Evolutionary conservation across 1,140 invertebrate species (phyloP), one percentile per base, ranked within the genome.

Genomic region (Pemphigus obesinymphae): DNA sequence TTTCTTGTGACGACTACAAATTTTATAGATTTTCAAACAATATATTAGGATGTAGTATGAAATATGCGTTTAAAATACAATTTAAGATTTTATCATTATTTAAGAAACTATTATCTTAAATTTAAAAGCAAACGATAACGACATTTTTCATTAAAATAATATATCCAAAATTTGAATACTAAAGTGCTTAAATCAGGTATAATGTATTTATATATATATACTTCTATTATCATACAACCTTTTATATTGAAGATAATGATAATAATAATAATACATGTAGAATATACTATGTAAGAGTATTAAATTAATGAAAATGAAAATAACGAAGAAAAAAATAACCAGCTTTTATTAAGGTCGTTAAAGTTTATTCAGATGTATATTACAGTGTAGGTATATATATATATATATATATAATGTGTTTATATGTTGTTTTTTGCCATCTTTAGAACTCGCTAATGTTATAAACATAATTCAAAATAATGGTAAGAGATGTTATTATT

Each of bases 381-480:
- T 73, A 73, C n/a, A 50, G n/a, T n/a, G n/a, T n/a, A n/a, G n/a
- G n/a, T n/a, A n/a, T n/a, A n/a, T n/a, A 53, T n/a, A n/a, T 53
- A 45, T 45, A n/a, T 45, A 23, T 50, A 50, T 50, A 50, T 50
- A 50, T 20, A 20, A 17, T 20, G 13, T 40, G n/a, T n/a, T n/a
- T 29, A 61, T 29, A 61, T 31, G 26, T 15, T 43, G 23, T 26
- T 48, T 31, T 6, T 29, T 31, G 40, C 20, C 17, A 17, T 31
- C 26, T 73, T 50, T 73, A 73, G 5, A 50, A 26, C 45, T 48
- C 26, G 26, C 26, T 73, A 73, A 73, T 73, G 70, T 73, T 73
- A 73, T 73, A 50, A 73, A 73, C 70, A 73, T 50, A 73, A 73
- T 73, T 73, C 70, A 34, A 50, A 73, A 73, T 73, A 73, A 73